Base-by-base conservation (phyloP, 2,888 invertebrate species). In the Scaptodrosophila latifasciaeformis region DNA sequence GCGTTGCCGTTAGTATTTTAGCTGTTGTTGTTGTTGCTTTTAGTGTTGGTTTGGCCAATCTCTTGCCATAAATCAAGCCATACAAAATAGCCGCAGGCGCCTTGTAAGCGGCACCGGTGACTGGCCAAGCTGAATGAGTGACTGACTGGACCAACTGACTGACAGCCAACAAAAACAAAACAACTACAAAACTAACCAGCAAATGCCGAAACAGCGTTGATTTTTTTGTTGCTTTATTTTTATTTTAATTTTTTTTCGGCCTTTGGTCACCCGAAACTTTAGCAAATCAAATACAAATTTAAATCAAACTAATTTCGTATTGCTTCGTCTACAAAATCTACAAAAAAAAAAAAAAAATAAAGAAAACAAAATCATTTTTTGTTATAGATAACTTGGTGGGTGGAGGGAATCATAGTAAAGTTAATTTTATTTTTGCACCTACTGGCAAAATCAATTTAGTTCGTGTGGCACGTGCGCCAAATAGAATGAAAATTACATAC, bases 401-500 rank as follows among this genome's bases (percentile, higher is more conserved):
- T 48, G 21, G 15, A 31, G 30, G 27, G 24, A 55, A 49, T 45
- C 57, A 59, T 78, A 74, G 54, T 70, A 74, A 68, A 81, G 74
- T 80, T 78, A 79, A 74, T 82, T 80, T 77, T 66, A 65, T 74
- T 72, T 37, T 83, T 84, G 82, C 83, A 84, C 84, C 84, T 83
- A 84, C 84, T 84, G 84, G 83, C 84, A 72, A 84, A 84, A 84
- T 84, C 85, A 84, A 84, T 85, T 85, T 84, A 78, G 71, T 82
- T 85, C 85, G 84, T 85, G 85, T 84, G 84, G 84, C 84, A 85
- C 84, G 85, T 85, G 84, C 84, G 79, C 82, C 71, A 82, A 82
- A 84, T 83, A 78, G 69, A 79, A 72, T 69, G 63, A 79, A 75
- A 70, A 65, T 70, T 72, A 67, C 54, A 40, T 56, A 65, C 24